Conservation (phyloP, 2,797 vertebrate species). For the Sebastes goodei region DNA sequence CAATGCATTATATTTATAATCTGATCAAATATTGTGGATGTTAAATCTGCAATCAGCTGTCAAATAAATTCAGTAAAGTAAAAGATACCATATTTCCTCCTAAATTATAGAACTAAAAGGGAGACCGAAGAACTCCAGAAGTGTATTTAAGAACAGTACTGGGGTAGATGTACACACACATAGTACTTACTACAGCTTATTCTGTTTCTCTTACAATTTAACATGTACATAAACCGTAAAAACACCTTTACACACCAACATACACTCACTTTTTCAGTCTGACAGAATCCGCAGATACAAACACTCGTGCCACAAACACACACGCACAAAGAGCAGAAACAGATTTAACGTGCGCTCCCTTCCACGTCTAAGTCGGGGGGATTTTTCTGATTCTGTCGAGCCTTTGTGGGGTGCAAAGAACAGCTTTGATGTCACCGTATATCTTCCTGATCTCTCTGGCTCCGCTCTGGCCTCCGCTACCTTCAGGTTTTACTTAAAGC, state of each 20-base stretch:
- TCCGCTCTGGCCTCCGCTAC: slow-evolving; percentile 58
- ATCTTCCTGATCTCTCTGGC: slow-evolving; percentile 75
- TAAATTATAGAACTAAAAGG: neutral
- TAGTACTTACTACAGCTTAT: neutral
- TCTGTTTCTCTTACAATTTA: neutral
- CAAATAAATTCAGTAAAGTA: neutral
- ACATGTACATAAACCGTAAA: neutral
- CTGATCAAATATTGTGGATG: neutral
- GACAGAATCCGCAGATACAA: neutral
- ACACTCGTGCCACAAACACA: neutral
- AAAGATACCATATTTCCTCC: neutral
- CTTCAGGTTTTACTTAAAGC: slow-evolving; percentile 71
- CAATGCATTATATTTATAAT: neutral
- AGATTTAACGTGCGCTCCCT: slow-evolving; percentile 21
- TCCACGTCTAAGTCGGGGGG: slow-evolving; percentile 21
- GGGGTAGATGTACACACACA: neutral
- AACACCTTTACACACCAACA: neutral
- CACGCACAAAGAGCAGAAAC: slow-evolving; percentile 16
- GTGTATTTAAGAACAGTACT: neutral
- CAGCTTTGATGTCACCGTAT: slow-evolving; percentile 75
- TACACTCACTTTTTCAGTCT: neutral
- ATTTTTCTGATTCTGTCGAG: slow-evolving; percentile 57
- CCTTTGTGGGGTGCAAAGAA: slow-evolving; percentile 64
- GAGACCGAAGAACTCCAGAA: neutral
- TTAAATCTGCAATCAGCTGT: neutral